Evolutionary conservation across 2,113 vertebrate genomes (phyloP).

Genomic region (Proteles cristata): DNA sequence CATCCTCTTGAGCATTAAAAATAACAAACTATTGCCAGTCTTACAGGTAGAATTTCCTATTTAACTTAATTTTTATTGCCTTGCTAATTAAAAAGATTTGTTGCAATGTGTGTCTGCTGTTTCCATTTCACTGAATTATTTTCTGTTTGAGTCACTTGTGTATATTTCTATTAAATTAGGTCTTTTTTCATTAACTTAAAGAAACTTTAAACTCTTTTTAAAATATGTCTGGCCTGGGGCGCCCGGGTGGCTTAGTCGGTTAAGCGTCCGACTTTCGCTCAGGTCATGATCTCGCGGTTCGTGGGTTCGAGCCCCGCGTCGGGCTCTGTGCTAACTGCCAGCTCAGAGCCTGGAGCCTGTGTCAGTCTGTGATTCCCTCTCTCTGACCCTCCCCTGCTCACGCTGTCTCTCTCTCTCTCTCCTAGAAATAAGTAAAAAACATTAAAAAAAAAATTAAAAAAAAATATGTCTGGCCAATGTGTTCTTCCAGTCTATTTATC

Average conservation of each 20-base stretch:
- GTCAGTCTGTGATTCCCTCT: too few relatives aligned
- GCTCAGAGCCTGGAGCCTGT: too few relatives aligned
- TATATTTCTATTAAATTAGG: background rate
- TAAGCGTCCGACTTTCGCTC: too few relatives aligned
- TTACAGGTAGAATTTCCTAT: background rate
- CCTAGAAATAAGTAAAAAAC: too few relatives aligned
- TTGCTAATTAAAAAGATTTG: conserved; percentile 23
- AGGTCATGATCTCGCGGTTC: too few relatives aligned
- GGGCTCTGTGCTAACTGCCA: too few relatives aligned
- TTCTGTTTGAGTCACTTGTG: background rate
- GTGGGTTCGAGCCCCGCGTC: too few relatives aligned
- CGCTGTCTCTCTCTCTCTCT: too few relatives aligned
- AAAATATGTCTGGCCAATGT: background rate
- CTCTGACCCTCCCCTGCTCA: too few relatives aligned
- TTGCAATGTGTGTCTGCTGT: background rate
- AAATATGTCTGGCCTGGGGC: background rate
- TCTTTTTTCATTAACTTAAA: conserved; percentile 33
- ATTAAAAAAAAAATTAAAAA: too few relatives aligned
- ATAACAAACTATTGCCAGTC: background rate
- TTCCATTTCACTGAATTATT: conserved; percentile 35
- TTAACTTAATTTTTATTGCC: conserved; percentile 29
- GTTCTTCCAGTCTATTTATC: background rate
- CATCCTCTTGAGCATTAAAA: background rate
- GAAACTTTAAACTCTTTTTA: background rate
- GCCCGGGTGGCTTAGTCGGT: too few relatives aligned